Conservation (phyloP, 2,888 invertebrate species). For the Melanchra persicariae region DNA sequence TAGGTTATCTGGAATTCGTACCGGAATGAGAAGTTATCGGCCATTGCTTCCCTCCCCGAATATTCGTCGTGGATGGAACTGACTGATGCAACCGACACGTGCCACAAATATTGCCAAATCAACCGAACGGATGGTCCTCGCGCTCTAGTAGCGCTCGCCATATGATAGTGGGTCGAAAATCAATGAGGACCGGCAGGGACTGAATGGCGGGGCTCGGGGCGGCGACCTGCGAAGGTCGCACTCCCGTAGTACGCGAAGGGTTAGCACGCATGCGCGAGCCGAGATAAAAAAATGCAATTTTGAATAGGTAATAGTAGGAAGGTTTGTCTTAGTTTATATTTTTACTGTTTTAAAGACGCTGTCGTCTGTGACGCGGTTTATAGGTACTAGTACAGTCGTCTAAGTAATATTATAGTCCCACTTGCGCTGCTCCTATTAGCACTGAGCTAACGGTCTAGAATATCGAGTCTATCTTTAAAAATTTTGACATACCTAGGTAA, state of each 20-base stretch:
- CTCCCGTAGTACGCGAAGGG: constrained; percentile 85
- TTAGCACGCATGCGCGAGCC: constrained; percentile 82
- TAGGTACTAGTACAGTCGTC: too few relatives aligned
- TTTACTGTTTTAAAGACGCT: neutral
- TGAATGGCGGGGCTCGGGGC: constrained; percentile 87
- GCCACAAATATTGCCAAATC: constrained; percentile 73
- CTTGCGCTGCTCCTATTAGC: too few relatives aligned
- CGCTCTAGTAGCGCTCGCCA: constrained; percentile 77
- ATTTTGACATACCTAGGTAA: too few relatives aligned
- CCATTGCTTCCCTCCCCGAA: constrained; percentile 27
- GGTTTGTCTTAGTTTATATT: neutral
- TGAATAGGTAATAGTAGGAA: constrained; percentile 3
- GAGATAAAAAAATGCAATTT: constrained; percentile 45
- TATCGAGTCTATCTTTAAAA: too few relatives aligned
- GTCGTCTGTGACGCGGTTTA: too few relatives aligned
- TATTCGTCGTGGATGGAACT: constrained; percentile 21
- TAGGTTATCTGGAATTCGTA: constrained; percentile 15
- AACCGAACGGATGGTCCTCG: constrained; percentile 76
- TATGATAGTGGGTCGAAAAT: constrained; percentile 84
- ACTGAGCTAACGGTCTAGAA: too few relatives aligned
- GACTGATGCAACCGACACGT: constrained; percentile 66
- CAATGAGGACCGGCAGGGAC: constrained; percentile 81
- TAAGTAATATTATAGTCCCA: too few relatives aligned
- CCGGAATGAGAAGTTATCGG: constrained; percentile 4
- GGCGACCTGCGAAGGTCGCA: constrained; percentile 88